phyloP scores from a whole-genome alignment of 2,888 invertebrate genomes.

The Macrosiphum euphorbiae region DNA sequence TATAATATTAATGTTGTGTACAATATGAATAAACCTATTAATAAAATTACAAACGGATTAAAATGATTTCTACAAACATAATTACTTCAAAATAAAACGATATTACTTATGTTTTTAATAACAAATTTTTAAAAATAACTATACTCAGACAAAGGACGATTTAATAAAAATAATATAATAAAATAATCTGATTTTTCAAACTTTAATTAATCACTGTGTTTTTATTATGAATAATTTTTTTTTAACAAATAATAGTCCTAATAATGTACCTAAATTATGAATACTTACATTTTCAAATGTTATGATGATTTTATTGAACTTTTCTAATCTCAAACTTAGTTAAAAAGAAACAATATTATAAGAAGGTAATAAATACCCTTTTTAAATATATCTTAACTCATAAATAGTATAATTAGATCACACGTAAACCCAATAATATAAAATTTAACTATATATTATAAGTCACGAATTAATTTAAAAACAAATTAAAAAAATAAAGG shows the following conservation, averaged over 20 bases:
- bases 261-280: not conserved
- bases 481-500: not conserved
- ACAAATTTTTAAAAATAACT: not conserved
- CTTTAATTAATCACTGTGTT: not conserved
- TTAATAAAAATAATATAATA: not conserved
- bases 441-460: not conserved
- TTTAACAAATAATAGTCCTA: not conserved
- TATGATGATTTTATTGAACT: not conserved
- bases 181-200: constrained; percentile 1
- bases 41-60: not conserved
- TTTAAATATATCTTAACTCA: not conserved
- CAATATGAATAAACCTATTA: not conserved
- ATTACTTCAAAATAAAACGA: not conserved
- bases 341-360: not conserved
- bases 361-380: not conserved
- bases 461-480: not conserved
- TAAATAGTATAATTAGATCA: not conserved
- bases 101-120: not conserved
- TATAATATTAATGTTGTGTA: not conserved
- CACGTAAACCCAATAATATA: not conserved
- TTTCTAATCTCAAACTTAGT: not conserved
- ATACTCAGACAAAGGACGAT: not conserved
- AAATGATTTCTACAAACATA: not conserved
- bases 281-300: not conserved
- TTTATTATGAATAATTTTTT: not conserved